phyloP scores from a whole-genome alignment of 2,888 invertebrate species.

The Blastobasis lacticolella region DNA sequence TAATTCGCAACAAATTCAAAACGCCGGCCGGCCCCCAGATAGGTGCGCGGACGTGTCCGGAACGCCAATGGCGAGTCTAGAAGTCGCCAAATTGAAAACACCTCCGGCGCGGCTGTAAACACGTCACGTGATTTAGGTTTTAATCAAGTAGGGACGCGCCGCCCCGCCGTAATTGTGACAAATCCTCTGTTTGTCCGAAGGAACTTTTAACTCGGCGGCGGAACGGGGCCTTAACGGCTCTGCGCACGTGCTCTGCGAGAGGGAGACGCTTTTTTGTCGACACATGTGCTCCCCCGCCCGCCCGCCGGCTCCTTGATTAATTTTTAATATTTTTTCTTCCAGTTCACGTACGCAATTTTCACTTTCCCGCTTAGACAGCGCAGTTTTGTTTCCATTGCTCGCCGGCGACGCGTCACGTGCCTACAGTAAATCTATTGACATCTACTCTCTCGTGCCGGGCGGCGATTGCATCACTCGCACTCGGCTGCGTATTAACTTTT shows the following conservation, averaged over 20 bases:
- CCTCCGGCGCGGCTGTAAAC: constrained; percentile 72
- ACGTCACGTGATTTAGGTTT: constrained; percentile 76
- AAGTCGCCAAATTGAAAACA: constrained; percentile 73
- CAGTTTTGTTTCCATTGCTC: constrained; percentile 24
- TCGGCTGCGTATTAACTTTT: constrained; percentile 33
- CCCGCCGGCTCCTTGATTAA: constrained; percentile 57
- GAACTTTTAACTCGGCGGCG: constrained; percentile 69
- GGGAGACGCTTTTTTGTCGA: constrained; percentile 70
- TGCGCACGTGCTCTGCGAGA: constrained; percentile 63
- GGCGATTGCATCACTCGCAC: constrained; percentile 30
- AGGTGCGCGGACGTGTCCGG: constrained; percentile 68
- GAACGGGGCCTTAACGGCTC: constrained; percentile 62
- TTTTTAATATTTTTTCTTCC: constrained; percentile 74
- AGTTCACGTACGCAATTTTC: constrained; percentile 74
- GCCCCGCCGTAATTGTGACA: constrained; percentile 72
- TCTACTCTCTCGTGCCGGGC: constrained; percentile 23
- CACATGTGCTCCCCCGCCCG: constrained; percentile 60
- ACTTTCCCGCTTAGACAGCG: constrained; percentile 56
- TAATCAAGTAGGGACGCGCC: constrained; percentile 73
- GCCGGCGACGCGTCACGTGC: constrained; percentile 29
- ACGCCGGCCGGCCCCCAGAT: constrained; percentile 61
- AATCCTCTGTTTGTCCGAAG: constrained; percentile 74
- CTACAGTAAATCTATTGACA: constrained; percentile 36
- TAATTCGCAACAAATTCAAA: constrained; percentile 73
- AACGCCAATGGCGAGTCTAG: constrained; percentile 65